Base-by-base conservation (phyloP, 2,797 vertebrate genomes). In the Simalia tracyae region DNA sequence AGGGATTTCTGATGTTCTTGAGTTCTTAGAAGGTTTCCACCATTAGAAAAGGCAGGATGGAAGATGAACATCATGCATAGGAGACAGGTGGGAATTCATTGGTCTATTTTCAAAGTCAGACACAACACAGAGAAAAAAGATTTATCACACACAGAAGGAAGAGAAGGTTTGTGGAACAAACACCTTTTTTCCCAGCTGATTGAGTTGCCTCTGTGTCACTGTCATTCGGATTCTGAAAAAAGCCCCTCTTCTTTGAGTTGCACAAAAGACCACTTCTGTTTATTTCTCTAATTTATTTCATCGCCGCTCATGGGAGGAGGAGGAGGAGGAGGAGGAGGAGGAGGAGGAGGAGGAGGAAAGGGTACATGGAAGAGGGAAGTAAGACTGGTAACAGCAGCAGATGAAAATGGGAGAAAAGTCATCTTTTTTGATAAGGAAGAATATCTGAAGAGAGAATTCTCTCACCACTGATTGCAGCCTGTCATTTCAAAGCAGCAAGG, bases 381-480 rank as follows among this genome's bases (percentile, higher is more conserved):
- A 72, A 72, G 5, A 14, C 66, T 68, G 14, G 14, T 68, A 68
- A 5, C n/a, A 68, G n/a, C n/a, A 72, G 66, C 31, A 72, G 36
- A 19, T 63, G n/a, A 26, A 66, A 50, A 56, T 24, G 1, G 10
- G 15, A 5, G 86, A 85, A 17, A 57, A 46, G 12, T 2, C 9
- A 46, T 22, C 6, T 92, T 46, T 68, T 92, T 94, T 81, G 94
- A 94, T 94, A 93, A 84, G 61, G 15, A 22, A 31, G 92, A 88
- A 92, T 92, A 89, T 91, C 92, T 92, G 93, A 88, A 89, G 95
- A 90, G 24, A 90, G 91, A 93, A 42, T 0, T 0, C 63, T 64
- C 66, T 94, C 76, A 89, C 81, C 42, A 42, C 93, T 91, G n/a
- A 84, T 64, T 92, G 93, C 59, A 91, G 94, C 87, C 87, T 66